Conservation (phyloP, 2,888 invertebrate species). For the Parnassius apollo region DNA sequence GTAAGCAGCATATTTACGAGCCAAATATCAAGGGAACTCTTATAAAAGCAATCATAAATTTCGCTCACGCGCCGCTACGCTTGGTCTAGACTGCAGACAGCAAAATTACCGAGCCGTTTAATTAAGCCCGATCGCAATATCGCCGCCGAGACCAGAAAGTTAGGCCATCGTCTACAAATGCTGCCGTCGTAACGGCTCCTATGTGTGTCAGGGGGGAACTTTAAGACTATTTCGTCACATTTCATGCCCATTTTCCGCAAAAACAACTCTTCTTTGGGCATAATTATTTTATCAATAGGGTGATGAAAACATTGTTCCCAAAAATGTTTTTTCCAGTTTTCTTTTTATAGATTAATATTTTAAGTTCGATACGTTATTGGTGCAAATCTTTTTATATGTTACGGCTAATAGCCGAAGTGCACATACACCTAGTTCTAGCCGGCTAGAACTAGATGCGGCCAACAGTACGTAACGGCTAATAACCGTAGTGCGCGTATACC, state of each 20-base stretch:
- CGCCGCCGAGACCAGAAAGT: constrained; percentile 17
- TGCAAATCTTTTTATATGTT: too few relatives aligned
- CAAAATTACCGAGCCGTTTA: constrained; percentile 5
- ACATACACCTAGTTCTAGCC: too few relatives aligned
- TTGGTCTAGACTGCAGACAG: background rate
- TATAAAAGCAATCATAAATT: background rate
- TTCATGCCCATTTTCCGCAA: background rate
- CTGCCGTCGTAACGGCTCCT: constrained; percentile 6
- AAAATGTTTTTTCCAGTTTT: too few relatives aligned
- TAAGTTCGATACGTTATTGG: too few relatives aligned
- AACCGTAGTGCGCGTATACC: too few relatives aligned
- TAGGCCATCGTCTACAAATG: constrained; percentile 18
- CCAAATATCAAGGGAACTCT: background rate
- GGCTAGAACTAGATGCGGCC: too few relatives aligned
- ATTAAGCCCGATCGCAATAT: constrained; percentile 18
- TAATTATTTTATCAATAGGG: too few relatives aligned
- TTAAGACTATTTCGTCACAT: background rate
- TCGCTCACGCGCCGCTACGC: background rate
- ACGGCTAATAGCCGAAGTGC: too few relatives aligned
- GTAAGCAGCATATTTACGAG: background rate
- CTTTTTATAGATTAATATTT: too few relatives aligned
- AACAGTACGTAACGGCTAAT: too few relatives aligned
- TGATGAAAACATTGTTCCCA: too few relatives aligned
- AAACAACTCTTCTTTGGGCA: background rate
- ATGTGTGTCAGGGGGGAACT: constrained; percentile 18